These are phyloP conservation scores for Hermodice carunculata DNA, from an alignment of 2,888 invertebrate genomes.

Conservation along the genomic window DNA sequence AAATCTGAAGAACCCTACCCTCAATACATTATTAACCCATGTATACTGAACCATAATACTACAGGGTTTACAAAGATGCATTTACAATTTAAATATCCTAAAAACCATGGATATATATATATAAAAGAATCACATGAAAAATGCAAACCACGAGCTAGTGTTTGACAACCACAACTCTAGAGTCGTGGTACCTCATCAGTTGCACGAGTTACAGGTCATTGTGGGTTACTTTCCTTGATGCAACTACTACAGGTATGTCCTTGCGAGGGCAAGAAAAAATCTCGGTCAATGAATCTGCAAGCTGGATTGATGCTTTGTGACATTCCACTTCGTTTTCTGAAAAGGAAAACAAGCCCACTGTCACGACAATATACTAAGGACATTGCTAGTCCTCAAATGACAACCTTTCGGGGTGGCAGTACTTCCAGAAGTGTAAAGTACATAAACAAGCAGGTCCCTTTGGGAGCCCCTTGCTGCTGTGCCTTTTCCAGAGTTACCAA, in stretches of 20 bases:
- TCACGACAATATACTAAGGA: conserved; percentile 82
- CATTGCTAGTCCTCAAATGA: conserved; percentile 81
- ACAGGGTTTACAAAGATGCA: too few relatives aligned
- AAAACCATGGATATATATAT: too few relatives aligned
- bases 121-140: too few relatives aligned
- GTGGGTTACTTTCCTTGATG: conserved; percentile 81
- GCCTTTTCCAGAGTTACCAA: background rate
- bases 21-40: too few relatives aligned
- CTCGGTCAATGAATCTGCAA: conserved; percentile 90
- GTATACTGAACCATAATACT: too few relatives aligned
- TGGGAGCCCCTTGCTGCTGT: background rate
- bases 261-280: conserved; percentile 88
- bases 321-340: conserved; percentile 79
- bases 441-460: conserved; percentile 50
- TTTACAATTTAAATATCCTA: too few relatives aligned
- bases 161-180: conserved; percentile 71
- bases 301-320: conserved; percentile 92
- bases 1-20: too few relatives aligned
- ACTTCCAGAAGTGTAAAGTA: conserved; percentile 90
- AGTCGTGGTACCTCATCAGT: conserved; percentile 74
- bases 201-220: conserved; percentile 83
- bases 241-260: conserved; percentile 79
- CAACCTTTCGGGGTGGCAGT: conserved; percentile 91
- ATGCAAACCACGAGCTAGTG: too few relatives aligned
- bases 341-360: conserved; percentile 89